These are phyloP conservation scores for Gastracanthus pulcherrimus DNA, from an alignment of 2,888 invertebrate genomes.

Conservation along the genomic window DNA sequence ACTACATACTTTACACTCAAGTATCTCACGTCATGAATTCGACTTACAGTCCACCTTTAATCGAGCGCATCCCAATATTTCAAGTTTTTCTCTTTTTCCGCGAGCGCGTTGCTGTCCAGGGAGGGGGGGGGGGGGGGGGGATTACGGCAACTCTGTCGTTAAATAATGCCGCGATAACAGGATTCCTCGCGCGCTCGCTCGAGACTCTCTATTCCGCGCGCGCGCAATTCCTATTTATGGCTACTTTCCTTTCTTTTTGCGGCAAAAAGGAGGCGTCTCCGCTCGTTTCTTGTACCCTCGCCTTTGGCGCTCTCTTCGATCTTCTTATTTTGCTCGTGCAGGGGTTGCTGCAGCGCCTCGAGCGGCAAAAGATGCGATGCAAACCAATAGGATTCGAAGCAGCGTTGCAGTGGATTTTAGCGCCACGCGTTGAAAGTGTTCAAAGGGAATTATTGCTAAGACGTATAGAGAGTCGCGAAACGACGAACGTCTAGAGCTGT, in stretches of 20 bases:
- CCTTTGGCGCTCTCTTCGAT: not conserved
- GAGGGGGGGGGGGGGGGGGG: too few species aligned
- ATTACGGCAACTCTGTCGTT: slow-evolving; percentile 42
- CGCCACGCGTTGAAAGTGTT: not conserved
- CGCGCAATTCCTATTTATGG: slow-evolving; percentile 57
- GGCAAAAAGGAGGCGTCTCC: not conserved
- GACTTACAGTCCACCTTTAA: not conserved
- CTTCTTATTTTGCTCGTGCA: not conserved
- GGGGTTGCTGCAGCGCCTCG: not conserved
- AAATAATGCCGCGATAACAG: slow-evolving; percentile 59
- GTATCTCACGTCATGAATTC: not conserved
- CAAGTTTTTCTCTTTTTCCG: slow-evolving; percentile 3
- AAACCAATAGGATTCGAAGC: slow-evolving; percentile 52
- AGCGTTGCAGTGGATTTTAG: slow-evolving; percentile 8
- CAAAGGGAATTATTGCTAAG: slow-evolving; percentile 33
- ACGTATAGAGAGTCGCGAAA: too few species aligned
- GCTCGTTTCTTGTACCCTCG: too few species aligned
- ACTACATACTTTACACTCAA: too few species aligned
- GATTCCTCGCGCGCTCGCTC: slow-evolving; percentile 40
- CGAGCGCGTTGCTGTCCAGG: not conserved
- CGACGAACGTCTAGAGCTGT: not conserved
- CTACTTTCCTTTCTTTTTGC: slow-evolving; percentile 22
- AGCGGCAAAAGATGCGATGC: slow-evolving; percentile 15
- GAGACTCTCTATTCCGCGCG: not conserved
- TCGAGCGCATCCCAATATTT: slow-evolving; percentile 27